Conservation (phyloP, 2,797 vertebrate genomes). For the Okamejei kenojei region DNA sequence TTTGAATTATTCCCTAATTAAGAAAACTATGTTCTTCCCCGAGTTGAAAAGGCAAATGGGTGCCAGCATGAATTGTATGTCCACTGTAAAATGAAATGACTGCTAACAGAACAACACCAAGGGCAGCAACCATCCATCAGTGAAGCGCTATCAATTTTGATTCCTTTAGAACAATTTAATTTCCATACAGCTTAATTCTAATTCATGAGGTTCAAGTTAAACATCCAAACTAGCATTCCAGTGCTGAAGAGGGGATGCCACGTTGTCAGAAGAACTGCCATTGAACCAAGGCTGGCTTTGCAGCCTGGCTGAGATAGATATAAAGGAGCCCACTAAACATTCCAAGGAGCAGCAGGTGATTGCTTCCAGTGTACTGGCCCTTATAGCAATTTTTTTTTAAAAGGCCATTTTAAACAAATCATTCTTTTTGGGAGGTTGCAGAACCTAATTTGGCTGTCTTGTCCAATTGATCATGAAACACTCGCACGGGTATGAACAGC, state of each 20-base stretch:
- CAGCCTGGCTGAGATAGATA: not conserved
- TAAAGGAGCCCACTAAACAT: not conserved
- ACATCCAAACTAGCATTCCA: not conserved
- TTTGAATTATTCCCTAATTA: not conserved
- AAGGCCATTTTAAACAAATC: not conserved
- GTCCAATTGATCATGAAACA: not conserved
- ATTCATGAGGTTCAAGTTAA: not conserved
- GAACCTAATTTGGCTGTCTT: not conserved
- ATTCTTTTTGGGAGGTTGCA: not conserved
- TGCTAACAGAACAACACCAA: not conserved
- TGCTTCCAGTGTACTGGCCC: not conserved
- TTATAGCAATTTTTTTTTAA: not conserved
- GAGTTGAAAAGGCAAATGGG: not conserved
- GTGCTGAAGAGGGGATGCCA: not conserved
- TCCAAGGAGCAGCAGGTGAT: not conserved
- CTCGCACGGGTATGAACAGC: not conserved
- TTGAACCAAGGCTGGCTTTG: not conserved
- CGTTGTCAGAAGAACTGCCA: not conserved
- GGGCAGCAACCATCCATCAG: not conserved
- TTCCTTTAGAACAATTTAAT: not conserved
- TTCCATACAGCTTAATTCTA: not conserved
- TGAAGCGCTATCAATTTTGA: not conserved
- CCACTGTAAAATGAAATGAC: not conserved
- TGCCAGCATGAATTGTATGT: too few species aligned
- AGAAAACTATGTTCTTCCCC: not conserved